Evolutionary conservation across 2,888 invertebrate genomes (phyloP).

Genomic region (Syrista parreyssii): DNA sequence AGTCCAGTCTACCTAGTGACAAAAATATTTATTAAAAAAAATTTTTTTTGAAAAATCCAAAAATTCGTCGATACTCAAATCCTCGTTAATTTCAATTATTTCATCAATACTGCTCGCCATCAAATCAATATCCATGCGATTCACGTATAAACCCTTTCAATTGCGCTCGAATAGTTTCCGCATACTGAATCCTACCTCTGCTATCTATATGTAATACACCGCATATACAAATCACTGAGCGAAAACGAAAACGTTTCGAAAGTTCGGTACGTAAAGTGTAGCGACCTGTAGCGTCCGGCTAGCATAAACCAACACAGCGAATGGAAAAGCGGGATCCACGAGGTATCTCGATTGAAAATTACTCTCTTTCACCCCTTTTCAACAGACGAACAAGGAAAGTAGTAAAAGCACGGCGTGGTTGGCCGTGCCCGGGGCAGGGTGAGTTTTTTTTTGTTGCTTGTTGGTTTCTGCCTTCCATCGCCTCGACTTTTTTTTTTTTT

Average conservation of each 20-base stretch:
- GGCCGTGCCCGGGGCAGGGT: slow-evolving; percentile 13
- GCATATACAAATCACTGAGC: background rate
- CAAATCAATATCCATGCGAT: background rate
- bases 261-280: background rate
- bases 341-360: slow-evolving; percentile 45
- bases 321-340: background rate
- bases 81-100: background rate
- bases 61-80: background rate
- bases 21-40: background rate
- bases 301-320: background rate
- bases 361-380: slow-evolving; percentile 44
- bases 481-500: background rate
- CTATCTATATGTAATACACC: background rate
- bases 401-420: slow-evolving; percentile 33
- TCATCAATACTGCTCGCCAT: background rate
- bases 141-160: background rate
- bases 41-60: too few relatives aligned
- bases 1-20: background rate
- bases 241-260: background rate
- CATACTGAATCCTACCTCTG: background rate
- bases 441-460: slow-evolving; percentile 7
- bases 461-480: background rate
- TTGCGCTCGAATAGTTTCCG: background rate
- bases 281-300: background rate
- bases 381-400: slow-evolving; percentile 40